Evolutionary conservation across 1,140 invertebrate genomes (phyloP).

Genomic region (Aphis gossypii): DNA sequence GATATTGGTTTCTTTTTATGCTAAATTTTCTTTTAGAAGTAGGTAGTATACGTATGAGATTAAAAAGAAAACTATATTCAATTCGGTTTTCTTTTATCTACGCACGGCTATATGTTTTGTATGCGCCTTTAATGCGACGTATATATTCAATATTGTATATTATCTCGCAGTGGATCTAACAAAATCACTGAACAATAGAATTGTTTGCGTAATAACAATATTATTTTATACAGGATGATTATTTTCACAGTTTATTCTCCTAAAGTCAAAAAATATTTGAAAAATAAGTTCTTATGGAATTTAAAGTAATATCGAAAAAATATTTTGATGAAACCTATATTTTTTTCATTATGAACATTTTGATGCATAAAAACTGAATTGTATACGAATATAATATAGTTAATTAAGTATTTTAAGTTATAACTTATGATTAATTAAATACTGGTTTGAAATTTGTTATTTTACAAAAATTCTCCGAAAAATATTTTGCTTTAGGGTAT

Average conservation of each 20-base stretch:
- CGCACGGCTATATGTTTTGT: not conserved
- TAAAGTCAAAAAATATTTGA: not conserved
- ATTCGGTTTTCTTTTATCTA: slow-evolving; percentile 9
- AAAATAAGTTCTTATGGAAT: not conserved
- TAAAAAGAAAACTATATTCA: slow-evolving; percentile 19
- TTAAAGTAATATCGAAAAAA: too few species aligned
- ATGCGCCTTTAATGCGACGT: not conserved
- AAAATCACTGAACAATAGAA: not conserved
- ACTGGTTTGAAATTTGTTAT: too few species aligned
- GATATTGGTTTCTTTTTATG: slow-evolving; percentile 17
- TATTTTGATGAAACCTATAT: too few species aligned
- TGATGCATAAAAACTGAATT: too few species aligned
- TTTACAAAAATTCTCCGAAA: too few species aligned
- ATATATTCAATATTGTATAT: not conserved
- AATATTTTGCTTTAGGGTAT: too few species aligned
- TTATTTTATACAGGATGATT: not conserved
- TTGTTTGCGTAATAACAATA: slow-evolving; percentile 12
- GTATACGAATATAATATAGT: too few species aligned
- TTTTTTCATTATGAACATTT: too few species aligned
- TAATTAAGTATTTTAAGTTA: too few species aligned
- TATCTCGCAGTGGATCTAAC: not conserved
- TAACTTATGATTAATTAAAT: too few species aligned
- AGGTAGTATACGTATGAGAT: slow-evolving; percentile 8
- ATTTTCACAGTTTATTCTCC: not conserved
- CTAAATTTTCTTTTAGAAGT: slow-evolving; percentile 18